These are phyloP conservation scores for Siniperca obscura DNA, from an alignment of 2,797 vertebrate species.

Conservation along the genomic window DNA sequence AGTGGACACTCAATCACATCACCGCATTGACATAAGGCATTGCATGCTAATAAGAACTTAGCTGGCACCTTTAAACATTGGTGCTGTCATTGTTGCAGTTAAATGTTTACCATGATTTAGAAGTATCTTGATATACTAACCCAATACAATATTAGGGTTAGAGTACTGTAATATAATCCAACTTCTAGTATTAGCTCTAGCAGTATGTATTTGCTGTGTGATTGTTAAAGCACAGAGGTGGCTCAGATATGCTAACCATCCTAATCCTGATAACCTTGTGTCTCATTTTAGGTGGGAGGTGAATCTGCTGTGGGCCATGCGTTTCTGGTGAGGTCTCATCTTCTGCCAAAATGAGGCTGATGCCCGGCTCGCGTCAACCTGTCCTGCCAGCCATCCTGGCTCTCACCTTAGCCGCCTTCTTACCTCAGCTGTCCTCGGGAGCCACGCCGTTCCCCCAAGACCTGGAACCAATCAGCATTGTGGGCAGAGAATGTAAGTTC, in stretches of 20 bases:
- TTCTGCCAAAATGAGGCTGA: slow-evolving; percentile 83
- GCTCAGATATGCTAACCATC: not conserved
- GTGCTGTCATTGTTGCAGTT: slow-evolving; percentile 3
- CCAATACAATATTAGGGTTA: not conserved
- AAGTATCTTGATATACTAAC: not conserved
- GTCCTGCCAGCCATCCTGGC: slow-evolving; percentile 78
- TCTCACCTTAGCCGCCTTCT: slow-evolving; percentile 72
- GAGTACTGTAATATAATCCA: not conserved
- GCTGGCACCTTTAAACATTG: slow-evolving; percentile 21
- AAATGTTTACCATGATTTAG: not conserved
- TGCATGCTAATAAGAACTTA: slow-evolving; percentile 60
- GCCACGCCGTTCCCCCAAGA: slow-evolving; percentile 86
- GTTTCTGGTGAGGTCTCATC: slow-evolving; percentile 80
- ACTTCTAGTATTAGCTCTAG: not conserved
- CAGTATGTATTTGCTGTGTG: not conserved
- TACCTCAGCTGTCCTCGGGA: slow-evolving; percentile 75
- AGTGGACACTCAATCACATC: slow-evolving; percentile 41
- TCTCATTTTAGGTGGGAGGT: slow-evolving; percentile 73
- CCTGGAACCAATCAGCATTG: slow-evolving; percentile 84
- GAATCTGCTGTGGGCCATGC: slow-evolving; percentile 78
- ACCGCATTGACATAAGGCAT: slow-evolving; percentile 44
- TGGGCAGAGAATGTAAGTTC: slow-evolving; percentile 84
- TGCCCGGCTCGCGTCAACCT: slow-evolving; percentile 74
- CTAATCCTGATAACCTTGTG: not conserved
- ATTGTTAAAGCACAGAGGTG: not conserved